These are phyloP conservation scores for Gila orcuttii DNA, from an alignment of 2,113 vertebrate species.

Conservation along the genomic window DNA sequence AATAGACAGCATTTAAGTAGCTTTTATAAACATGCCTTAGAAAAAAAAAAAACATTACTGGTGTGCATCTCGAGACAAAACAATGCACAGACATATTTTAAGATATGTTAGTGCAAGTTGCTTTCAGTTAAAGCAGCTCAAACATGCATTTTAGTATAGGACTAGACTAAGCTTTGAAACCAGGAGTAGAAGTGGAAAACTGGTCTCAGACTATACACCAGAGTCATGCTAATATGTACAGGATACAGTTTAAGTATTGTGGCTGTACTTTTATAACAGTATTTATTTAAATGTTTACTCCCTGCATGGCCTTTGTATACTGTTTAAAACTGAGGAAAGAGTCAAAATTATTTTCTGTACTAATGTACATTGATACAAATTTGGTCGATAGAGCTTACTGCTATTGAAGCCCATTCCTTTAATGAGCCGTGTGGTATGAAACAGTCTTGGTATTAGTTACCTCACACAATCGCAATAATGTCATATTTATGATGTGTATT, in stretches of 20 bases:
- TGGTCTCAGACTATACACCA: too few species aligned
- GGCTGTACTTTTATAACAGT: not conserved
- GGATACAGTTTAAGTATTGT: not conserved
- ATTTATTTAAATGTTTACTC: not conserved
- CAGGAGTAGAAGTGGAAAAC: too few species aligned
- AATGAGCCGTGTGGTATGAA: not conserved
- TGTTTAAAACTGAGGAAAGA: not conserved
- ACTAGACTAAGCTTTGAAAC: too few species aligned
- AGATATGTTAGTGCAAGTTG: too few species aligned
- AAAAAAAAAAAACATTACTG: too few species aligned
- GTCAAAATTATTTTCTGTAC: not conserved
- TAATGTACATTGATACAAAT: not conserved
- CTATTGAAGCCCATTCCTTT: not conserved
- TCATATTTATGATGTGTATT: not conserved
- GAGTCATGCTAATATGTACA: not conserved
- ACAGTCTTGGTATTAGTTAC: slow-evolving; percentile 4
- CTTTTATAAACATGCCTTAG: too few species aligned
- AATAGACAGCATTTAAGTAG: not conserved
- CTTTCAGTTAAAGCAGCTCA: too few species aligned
- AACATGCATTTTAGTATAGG: too few species aligned
- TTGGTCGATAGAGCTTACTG: not conserved
- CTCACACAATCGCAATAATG: not conserved
- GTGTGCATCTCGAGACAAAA: too few species aligned
- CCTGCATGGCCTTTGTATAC: too few species aligned
- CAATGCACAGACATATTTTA: too few species aligned